These are phyloP conservation scores for Cheilosia vernalis DNA, from an alignment of 2,888 invertebrate genomes.

Conservation along the genomic window DNA sequence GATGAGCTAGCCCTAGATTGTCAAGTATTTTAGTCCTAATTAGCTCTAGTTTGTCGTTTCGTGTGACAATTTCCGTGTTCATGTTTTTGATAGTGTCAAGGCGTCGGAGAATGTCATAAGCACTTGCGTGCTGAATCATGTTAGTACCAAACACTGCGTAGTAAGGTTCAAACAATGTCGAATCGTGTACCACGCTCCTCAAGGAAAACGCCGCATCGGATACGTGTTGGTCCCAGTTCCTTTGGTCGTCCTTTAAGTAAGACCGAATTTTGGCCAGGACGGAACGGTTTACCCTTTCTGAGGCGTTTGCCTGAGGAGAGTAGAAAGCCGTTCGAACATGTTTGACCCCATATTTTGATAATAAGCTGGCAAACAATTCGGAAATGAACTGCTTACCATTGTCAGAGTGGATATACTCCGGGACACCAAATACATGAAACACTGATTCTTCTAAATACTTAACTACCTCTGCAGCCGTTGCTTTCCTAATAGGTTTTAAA, in stretches of 20 bases:
- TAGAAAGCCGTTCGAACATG: slow-evolving; percentile 57
- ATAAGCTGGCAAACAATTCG: slow-evolving; percentile 14
- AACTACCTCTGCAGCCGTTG: not conserved
- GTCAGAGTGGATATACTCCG: not conserved
- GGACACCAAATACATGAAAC: slow-evolving; percentile 7
- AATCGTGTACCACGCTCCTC: not conserved
- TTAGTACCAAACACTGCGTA: not conserved
- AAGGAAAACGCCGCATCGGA: not conserved
- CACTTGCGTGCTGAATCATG: not conserved
- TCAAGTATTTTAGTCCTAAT: not conserved
- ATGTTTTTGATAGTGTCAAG: not conserved
- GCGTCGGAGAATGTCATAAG: not conserved
- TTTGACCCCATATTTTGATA: slow-evolving; percentile 43
- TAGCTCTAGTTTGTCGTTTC: not conserved
- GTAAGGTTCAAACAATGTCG: not conserved
- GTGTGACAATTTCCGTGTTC: not conserved
- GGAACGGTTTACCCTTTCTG: slow-evolving; percentile 10
- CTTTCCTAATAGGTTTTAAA: not conserved
- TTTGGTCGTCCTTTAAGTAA: too few species aligned
- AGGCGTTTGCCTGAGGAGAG: slow-evolving; percentile 56
- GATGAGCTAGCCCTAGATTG: not conserved
- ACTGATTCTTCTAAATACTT: not conserved
- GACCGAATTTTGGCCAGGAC: not conserved
- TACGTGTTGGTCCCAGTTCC: too few species aligned
- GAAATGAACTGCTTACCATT: slow-evolving; percentile 13